Percentiles rank a stretch among this genome's conserved stretches.
Conservation (phyloP, 2,797 vertebrate species). For the Margarornis squamiger region DNA sequence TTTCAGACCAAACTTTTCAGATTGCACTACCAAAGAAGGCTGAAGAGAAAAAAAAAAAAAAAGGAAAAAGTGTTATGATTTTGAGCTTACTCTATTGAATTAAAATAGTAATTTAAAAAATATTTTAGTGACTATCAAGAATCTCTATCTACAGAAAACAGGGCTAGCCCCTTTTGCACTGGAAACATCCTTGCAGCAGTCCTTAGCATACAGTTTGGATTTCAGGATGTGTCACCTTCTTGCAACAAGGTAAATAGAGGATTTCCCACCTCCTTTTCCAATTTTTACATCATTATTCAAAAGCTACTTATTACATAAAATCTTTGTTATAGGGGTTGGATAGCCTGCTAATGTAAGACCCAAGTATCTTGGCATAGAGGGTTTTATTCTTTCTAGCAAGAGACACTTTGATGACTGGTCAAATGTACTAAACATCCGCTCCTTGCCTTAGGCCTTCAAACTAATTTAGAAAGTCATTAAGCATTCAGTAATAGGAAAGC, state of each 20-base stretch:
- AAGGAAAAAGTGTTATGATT: not conserved
- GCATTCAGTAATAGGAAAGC: conserved; percentile 41
- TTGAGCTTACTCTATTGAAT: not conserved
- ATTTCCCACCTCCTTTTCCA: not conserved
- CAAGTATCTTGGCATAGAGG: conserved; percentile 26
- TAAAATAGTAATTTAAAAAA: not conserved
- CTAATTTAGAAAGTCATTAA: conserved; percentile 71
- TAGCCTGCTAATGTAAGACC: conserved; percentile 37
- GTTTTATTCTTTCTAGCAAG: conserved; percentile 59
- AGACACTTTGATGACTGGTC: conserved; percentile 67
- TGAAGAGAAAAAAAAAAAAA: not conserved
- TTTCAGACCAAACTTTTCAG: not conserved
- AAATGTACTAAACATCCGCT: conserved; percentile 46
- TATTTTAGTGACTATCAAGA: not conserved
- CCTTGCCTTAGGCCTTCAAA: conserved; percentile 64
- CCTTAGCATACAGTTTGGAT: conserved; percentile 3
- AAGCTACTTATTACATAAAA: not conserved
- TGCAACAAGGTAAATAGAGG: not conserved
- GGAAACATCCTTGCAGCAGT: not conserved
- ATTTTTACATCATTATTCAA: conserved; percentile 31
- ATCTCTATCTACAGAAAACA: conserved; percentile 1
- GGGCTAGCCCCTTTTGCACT: not conserved
- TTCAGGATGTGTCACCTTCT: conserved; percentile 13
- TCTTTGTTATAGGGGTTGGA: conserved; percentile 25
- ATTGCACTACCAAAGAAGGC: not conserved